phyloP scores from a whole-genome alignment of 2,797 vertebrate species.

The Anniella stebbinsi region DNA sequence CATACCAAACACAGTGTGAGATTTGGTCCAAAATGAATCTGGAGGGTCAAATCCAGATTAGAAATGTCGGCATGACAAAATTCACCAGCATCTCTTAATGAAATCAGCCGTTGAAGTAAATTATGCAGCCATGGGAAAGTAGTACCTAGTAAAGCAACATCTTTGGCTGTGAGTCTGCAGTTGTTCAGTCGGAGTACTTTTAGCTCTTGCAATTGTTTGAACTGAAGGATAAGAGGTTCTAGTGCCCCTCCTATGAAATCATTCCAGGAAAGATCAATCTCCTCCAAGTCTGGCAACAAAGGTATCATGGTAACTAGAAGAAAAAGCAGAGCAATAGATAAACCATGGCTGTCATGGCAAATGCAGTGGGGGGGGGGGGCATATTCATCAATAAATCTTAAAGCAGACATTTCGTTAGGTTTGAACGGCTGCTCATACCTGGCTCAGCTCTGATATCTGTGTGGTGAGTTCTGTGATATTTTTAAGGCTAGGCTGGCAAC shows the following conservation, averaged over 20 bases:
- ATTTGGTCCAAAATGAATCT: neutral
- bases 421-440: neutral
- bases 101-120: constrained; percentile 23
- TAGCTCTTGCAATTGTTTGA: constrained; percentile 80
- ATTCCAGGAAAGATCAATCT: constrained; percentile 91
- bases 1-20: neutral
- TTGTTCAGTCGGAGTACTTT: constrained; percentile 83
- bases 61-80: neutral
- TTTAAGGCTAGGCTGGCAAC: neutral
- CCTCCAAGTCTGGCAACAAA: constrained; percentile 85
- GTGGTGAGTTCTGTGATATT: constrained; percentile 12
- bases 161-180: constrained; percentile 85
- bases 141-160: constrained; percentile 85
- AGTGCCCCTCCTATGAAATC: constrained; percentile 85
- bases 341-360: neutral
- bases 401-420: neutral
- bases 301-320: constrained; percentile 81
- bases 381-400: neutral
- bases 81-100: neutral
- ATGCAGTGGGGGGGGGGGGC: neutral
- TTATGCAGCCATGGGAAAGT: constrained; percentile 47
- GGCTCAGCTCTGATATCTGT: constrained; percentile 4
- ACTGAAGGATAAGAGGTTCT: constrained; percentile 79
- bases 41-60: neutral
- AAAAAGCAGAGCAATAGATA: constrained; percentile 28